Base-by-base conservation (phyloP, 1,140 invertebrate genomes). In the Plodia interpunctella region DNA sequence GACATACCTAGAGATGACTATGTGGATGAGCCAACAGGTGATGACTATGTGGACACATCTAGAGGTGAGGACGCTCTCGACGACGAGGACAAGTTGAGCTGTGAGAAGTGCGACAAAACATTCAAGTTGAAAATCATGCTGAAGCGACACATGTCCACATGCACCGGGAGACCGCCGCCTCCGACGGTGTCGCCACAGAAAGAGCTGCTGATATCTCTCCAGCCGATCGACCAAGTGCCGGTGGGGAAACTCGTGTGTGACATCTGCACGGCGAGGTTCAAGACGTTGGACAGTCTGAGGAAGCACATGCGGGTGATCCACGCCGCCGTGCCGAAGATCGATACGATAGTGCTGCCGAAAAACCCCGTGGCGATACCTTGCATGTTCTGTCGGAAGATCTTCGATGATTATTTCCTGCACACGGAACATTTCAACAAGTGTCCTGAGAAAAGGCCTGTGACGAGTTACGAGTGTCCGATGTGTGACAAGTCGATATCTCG, bases 71-170 rank as follows among this genome's bases (percentile, higher is more conserved):
- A 80, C 19, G 75, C 80, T 2, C 32, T 57, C 0, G 79, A 84
- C 21, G 74, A 66, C n/a, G 77, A 84, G 5, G 74, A 81, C 32
- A 78, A 81, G 53, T 63, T 84, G 11, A 74, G 57, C 5, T 90
- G 88, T 55, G 75, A 83, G 0, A 81, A 78, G 60, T 90, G 90
- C 59, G 80, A 75, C 8, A 89, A 87, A 58, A 76, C 73, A 5
- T 90, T 89, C 55, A 90, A 89, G 59, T 70, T 88, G 49, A 88
- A 90, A 53, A 82, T 84, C n/a, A 82, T 84, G 79, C 59, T 84
- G 44, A 82, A 82, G 32, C 66, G 79, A 2, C 81, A 84, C 57
- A 21, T 61, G 15, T 83, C 81, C 3, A 49, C 66, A 10, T 88
- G 78, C 44, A 55, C 56, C 0, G 72, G 61, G 19, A 60, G 5